A percentile compares a stretch with the other conserved stretches of the same genome.
Evolutionary conservation across 2,888 invertebrate genomes (phyloP).

Genomic region (Sinotaia quadrata): DNA sequence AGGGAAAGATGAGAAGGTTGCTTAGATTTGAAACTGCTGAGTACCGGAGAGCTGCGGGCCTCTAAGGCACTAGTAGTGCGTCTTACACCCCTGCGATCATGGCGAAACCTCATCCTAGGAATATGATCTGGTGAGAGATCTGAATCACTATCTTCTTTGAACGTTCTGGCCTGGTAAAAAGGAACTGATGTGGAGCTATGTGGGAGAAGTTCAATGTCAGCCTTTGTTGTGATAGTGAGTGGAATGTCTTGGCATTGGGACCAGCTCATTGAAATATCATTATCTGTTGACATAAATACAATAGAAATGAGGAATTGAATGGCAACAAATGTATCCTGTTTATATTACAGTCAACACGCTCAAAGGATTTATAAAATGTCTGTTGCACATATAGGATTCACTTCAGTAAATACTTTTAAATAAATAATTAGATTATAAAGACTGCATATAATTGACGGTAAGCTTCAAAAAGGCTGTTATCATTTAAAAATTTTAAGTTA

Average conservation of each 20-base stretch:
- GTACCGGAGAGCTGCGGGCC: conserved; percentile 26
- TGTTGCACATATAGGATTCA: too few species aligned
- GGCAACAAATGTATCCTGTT: too few species aligned
- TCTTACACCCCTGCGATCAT: conserved; percentile 53
- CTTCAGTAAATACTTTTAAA: too few species aligned
- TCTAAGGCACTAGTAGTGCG: conserved; percentile 59
- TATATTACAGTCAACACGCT: too few species aligned
- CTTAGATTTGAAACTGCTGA: conserved; percentile 1
- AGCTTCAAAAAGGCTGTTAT: too few species aligned
- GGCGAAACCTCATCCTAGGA: conserved; percentile 38
- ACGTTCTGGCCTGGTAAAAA: neutral
- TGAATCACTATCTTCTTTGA: conserved; percentile 50
- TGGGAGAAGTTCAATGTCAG: conserved; percentile 44
- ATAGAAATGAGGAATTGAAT: too few species aligned
- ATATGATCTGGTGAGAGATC: conserved; percentile 56
- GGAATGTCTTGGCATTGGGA: conserved; percentile 45
- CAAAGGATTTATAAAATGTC: too few species aligned
- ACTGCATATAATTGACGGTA: too few species aligned
- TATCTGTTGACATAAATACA: conserved; percentile 24
- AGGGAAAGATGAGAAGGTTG: conserved; percentile 17
- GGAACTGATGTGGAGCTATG: conserved; percentile 4
- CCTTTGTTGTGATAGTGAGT: conserved; percentile 60
- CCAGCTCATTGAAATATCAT: conserved; percentile 4
- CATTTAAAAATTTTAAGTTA: too few species aligned
- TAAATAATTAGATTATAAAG: too few species aligned